Evolutionary conservation across 2,888 invertebrate species (phyloP), one percentile per base, ranked within the genome.

Genomic region (Anorthoa munda): DNA sequence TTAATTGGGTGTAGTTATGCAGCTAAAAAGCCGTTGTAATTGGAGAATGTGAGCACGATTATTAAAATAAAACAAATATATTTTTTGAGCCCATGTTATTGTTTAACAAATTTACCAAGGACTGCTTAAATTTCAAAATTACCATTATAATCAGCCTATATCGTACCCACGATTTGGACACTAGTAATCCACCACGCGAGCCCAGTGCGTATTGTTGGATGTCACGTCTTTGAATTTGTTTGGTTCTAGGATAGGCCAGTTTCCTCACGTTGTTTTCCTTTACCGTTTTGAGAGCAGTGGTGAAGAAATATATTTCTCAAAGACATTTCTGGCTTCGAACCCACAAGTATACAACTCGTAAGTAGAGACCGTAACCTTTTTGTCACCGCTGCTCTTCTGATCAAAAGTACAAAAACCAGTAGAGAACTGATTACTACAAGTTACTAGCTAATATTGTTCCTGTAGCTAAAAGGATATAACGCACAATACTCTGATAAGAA

Each of bases 401-500:
- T 9, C 39, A 39, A 9, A 39, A 39, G 39, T 39, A 39, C 39
- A 9, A 56, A 56, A 56, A 73, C 7, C 4, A 18, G 2, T 51
- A 3, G 23, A 13, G 12, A 39, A 67, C 18, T 45, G 21, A 15
- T 7, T 48, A 2, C 23, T 13, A 45, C 7, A 51, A 23, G 3
- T 61, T 50, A 17, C 48, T 5, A 46, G 39, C 55, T 59, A 66
- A 66, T 58, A 76, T 15, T 68, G 39, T 78, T 69, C 72, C 72
- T 74, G 66, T 78, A 76, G 66, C 65, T 56, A 59, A 66, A 82
- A 77, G 78, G 82, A 82, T 87, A 89, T 88, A 88, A 86, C 70
- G 73, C 82, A 75, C 83, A 78, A 70, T 72, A 59, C 67, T 31
- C 75, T 82, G 89, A 89, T 86, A 90, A 89, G 82, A 84, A 76